Conservation (phyloP, 2,888 invertebrate species). For the Mycalesis mineus region DNA sequence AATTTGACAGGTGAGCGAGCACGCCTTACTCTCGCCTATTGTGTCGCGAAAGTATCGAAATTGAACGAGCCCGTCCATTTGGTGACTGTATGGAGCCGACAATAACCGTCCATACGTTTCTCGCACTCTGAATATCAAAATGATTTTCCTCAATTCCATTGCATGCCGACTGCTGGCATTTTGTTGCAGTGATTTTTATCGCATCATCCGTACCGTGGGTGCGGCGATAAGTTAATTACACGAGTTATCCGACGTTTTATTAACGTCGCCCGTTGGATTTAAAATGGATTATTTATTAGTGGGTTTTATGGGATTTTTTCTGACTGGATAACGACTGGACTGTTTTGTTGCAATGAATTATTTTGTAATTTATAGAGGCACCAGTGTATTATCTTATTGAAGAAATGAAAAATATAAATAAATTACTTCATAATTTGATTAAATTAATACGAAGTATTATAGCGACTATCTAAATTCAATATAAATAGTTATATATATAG, state of each 20-base stretch:
- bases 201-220: conserved; percentile 38
- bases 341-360: background rate
- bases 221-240: conserved; percentile 51
- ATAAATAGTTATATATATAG: too few relatives aligned
- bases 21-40: conserved; percentile 72
- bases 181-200: conserved; percentile 43
- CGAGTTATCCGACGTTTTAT: conserved; percentile 43
- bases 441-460: too few relatives aligned
- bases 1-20: conserved; percentile 75
- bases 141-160: conserved; percentile 65
- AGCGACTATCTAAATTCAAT: too few relatives aligned
- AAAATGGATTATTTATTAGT: conserved; percentile 27
- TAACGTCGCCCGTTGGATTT: conserved; percentile 33
- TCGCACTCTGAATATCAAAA: conserved; percentile 64
- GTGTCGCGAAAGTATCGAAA: conserved; percentile 76
- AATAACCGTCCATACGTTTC: conserved; percentile 63
- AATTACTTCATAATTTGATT: too few relatives aligned
- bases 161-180: conserved; percentile 47
- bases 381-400: too few relatives aligned
- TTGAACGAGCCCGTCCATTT: conserved; percentile 73
- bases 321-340: background rate
- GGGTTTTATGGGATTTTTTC: conserved; percentile 16
- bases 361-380: too few relatives aligned
- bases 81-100: conserved; percentile 59
- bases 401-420: too few relatives aligned